These are phyloP conservation scores for Drosophila fungiperda DNA, from an alignment of 2,888 invertebrate species.

Conservation along the genomic window DNA sequence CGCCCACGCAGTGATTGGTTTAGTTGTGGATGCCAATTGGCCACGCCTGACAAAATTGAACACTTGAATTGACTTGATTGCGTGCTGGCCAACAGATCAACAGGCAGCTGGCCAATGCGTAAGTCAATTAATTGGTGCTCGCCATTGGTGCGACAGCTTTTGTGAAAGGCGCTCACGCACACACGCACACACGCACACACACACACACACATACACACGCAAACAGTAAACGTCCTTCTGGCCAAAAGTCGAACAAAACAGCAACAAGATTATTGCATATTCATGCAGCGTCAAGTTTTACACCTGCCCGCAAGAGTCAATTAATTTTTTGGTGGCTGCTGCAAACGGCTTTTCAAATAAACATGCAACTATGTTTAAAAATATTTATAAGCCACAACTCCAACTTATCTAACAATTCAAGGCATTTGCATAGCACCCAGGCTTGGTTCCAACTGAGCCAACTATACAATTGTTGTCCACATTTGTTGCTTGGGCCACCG, in stretches of 20 bases:
- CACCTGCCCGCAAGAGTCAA: constrained; percentile 73
- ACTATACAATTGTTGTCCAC: constrained; percentile 21
- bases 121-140: constrained; percentile 76
- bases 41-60: constrained; percentile 47
- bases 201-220: constrained; percentile 33
- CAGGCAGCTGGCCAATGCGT: constrained; percentile 50
- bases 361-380: background rate
- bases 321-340: constrained; percentile 54
- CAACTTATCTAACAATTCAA: constrained; percentile 51
- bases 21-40: constrained; percentile 23
- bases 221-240: constrained; percentile 69
- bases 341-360: constrained; percentile 24
- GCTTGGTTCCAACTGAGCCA: constrained; percentile 20
- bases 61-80: constrained; percentile 47
- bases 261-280: constrained; percentile 59
- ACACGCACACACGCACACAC: background rate
- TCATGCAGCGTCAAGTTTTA: constrained; percentile 61
- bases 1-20: constrained; percentile 64
- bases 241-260: constrained; percentile 38
- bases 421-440: constrained; percentile 38
- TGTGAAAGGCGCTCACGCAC: constrained; percentile 73
- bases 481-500: constrained; percentile 16
- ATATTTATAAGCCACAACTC: constrained; percentile 5
- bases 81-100: constrained; percentile 45
- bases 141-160: constrained; percentile 75